Evolutionary conservation across 2,113 vertebrate species (phyloP).

Genomic region (Eretmochelys imbricata): DNA sequence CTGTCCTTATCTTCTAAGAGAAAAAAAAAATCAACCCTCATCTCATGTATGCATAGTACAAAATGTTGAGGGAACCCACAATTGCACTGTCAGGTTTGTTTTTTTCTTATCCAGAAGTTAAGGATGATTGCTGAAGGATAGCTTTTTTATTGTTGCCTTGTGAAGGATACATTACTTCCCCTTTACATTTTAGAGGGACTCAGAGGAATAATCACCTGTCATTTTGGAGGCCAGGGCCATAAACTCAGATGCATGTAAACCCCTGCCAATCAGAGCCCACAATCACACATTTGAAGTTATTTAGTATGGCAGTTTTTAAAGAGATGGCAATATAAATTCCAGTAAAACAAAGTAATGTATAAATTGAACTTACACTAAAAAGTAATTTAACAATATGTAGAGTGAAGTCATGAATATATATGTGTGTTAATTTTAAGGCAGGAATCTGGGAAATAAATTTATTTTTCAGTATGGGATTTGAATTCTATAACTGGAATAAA

Average conservation of each 20-base stretch:
- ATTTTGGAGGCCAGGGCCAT: slow-evolving; percentile 48
- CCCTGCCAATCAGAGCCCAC: background rate
- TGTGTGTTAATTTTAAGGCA: background rate
- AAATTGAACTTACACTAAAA: slow-evolving; percentile 2
- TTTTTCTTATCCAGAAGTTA: slow-evolving; percentile 60
- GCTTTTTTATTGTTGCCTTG: slow-evolving; percentile 35
- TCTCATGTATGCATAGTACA: background rate
- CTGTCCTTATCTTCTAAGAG: background rate
- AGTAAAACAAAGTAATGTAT: slow-evolving; percentile 4
- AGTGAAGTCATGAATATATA: background rate
- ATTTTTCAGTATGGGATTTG: background rate
- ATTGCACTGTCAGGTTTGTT: slow-evolving; percentile 36
- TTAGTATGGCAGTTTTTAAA: background rate
- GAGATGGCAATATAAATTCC: background rate
- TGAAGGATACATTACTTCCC: slow-evolving; percentile 56
- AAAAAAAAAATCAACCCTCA: slow-evolving; percentile 55
- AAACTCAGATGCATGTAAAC: slow-evolving; percentile 53
- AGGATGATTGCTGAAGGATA: slow-evolving; percentile 56
- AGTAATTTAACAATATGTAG: background rate
- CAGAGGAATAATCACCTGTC: slow-evolving; percentile 52
- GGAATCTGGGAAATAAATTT: background rate
- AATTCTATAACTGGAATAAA: background rate
- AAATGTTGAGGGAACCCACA: background rate
- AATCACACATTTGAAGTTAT: slow-evolving; percentile 11
- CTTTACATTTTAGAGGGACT: slow-evolving; percentile 42